Conservation (phyloP, 2,113 vertebrate species). For the Acrocephalus kingi region DNA sequence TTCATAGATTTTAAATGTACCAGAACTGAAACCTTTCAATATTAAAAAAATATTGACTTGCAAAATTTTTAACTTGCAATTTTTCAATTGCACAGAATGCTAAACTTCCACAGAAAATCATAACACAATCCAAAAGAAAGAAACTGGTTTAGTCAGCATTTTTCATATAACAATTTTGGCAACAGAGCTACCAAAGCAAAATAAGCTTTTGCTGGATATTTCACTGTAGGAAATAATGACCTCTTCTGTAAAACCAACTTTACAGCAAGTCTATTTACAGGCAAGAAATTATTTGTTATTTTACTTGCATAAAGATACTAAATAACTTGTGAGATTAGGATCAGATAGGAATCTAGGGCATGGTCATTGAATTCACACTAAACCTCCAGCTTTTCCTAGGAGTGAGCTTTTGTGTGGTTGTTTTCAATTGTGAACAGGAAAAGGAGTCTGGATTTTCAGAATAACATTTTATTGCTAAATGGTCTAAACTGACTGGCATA, state of each 20-base stretch:
- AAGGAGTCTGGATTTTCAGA: not conserved
- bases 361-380: not conserved
- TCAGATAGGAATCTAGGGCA: not conserved
- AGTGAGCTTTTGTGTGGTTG: not conserved
- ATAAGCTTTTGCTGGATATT: not conserved
- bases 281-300: not conserved
- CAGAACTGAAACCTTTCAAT: not conserved
- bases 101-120: not conserved
- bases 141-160: not conserved
- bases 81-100: not conserved
- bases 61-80: not conserved
- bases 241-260: not conserved
- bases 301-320: not conserved
- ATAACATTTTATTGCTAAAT: not conserved
- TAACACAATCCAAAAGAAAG: not conserved
- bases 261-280: not conserved
- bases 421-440: not conserved
- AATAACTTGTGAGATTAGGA: not conserved
- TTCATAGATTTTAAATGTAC: not conserved
- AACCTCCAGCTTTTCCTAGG: fast-evolving
- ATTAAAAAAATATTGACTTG: not conserved
- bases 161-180: not conserved
- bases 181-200: not conserved
- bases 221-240: not conserved
- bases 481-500: not conserved